Evolutionary conservation across 2,797 vertebrate genomes (phyloP).

Genomic region (Siniperca undulata): DNA sequence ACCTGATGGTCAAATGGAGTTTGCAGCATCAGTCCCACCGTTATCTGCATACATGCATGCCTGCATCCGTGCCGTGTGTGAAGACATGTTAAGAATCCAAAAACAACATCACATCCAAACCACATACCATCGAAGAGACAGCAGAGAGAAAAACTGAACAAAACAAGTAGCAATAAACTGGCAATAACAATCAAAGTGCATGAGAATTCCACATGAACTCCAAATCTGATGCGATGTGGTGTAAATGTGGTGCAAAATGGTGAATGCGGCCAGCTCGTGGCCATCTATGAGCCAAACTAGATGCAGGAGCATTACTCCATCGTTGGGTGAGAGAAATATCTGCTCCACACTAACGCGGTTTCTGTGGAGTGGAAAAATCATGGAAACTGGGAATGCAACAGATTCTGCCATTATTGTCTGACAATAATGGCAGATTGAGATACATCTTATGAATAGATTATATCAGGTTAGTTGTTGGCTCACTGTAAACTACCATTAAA

Average conservation of each 20-base stretch:
- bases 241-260: slow-evolving; percentile 16
- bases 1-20: slow-evolving; percentile 2
- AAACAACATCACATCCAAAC: slow-evolving; percentile 1
- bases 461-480: not conserved
- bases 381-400: not conserved
- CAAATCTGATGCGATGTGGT: not conserved
- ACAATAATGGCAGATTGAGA: not conserved
- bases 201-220: slow-evolving; percentile 21
- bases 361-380: not conserved
- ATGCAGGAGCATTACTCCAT: slow-evolving; percentile 10
- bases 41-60: no score
- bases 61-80: not conserved
- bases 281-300: slow-evolving; percentile 23
- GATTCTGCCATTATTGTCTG: not conserved
- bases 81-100: not conserved
- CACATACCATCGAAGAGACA: not conserved
- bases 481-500: not conserved
- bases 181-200: not conserved
- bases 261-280: slow-evolving; percentile 32
- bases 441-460: not conserved
- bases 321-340: slow-evolving; percentile 2
- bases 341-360: slow-evolving; percentile 28
- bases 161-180: not conserved
- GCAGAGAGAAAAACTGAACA: not conserved
- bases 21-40: not conserved